Evolutionary conservation across 2,113 vertebrate genomes (phyloP).

Genomic region (Pterocles orientalis): DNA sequence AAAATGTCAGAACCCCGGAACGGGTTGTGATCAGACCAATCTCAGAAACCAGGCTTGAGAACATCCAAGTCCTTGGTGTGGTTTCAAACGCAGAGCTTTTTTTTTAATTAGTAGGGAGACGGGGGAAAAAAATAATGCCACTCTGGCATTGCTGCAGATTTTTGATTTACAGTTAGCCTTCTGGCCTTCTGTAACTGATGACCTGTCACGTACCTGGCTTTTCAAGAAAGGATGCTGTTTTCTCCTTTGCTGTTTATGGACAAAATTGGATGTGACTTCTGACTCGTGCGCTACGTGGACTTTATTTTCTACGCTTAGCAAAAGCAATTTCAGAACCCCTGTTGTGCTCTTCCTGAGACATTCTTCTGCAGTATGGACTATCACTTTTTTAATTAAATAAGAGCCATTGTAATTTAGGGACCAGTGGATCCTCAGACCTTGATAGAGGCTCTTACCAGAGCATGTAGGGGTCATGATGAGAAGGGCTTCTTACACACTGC

Average conservation of each 20-base stretch:
- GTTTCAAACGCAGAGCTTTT: background rate
- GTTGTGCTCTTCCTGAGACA: background rate
- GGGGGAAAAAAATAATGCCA: background rate
- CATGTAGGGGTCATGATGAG: background rate
- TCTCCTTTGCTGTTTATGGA: background rate
- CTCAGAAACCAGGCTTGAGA: background rate
- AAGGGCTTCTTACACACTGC: background rate
- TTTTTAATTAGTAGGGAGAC: background rate
- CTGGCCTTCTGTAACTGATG: background rate
- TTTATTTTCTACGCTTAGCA: background rate
- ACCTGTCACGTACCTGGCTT: background rate
- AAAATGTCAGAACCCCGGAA: background rate
- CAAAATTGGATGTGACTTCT: background rate
- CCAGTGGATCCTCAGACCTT: background rate
- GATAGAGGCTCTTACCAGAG: background rate
- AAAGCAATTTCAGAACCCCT: background rate
- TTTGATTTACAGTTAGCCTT: background rate
- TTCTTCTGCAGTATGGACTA: background rate
- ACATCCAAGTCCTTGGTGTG: background rate
- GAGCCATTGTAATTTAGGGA: background rate
- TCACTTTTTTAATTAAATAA: background rate
- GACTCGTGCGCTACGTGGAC: background rate
- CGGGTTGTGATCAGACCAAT: background rate
- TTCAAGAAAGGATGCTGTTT: background rate
- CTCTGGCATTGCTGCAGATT: background rate